A percentile compares a stretch with the other conserved stretches of the same genome.
These are phyloP conservation scores for Anguilla obscura DNA, from an alignment of 2,797 vertebrate species.

Conservation along the genomic window DNA sequence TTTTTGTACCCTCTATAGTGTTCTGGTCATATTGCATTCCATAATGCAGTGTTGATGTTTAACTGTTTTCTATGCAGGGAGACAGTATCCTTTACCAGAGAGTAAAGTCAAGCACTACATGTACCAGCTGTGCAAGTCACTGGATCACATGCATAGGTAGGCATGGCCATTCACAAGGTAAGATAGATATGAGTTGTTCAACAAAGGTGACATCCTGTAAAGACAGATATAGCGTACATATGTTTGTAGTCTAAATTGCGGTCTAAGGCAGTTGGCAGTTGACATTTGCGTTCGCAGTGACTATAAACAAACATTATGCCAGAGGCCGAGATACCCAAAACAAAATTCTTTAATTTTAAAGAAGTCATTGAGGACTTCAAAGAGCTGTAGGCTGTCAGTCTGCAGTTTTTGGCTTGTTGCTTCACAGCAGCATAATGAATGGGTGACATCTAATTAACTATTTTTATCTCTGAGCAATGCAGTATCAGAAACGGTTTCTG, in stretches of 20 bases:
- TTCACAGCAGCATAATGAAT: not conserved
- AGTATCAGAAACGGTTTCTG: not conserved
- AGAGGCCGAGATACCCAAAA: not conserved
- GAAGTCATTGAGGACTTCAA: not conserved
- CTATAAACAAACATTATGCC: not conserved
- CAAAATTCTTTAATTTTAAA: not conserved
- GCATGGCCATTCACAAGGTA: conserved; percentile 11
- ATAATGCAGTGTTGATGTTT: not conserved
- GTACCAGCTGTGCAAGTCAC: conserved; percentile 85
- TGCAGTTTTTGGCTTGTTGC: not conserved
- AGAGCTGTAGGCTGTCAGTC: not conserved
- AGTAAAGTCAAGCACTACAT: conserved; percentile 75
- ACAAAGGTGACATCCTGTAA: conserved; percentile 3
- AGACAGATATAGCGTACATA: not conserved
- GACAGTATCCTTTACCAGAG: conserved; percentile 77
- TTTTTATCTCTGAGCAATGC: not conserved
- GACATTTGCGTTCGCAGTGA: not conserved
- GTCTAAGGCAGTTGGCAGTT: not conserved
- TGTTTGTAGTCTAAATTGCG: not conserved
- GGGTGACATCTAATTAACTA: not conserved
- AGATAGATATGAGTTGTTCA: not conserved
- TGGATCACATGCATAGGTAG: conserved; percentile 84
- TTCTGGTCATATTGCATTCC: not conserved
- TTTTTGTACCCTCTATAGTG: not conserved
- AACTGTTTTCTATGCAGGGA: conserved; percentile 63